Conservation (phyloP, 2,113 vertebrate species). For the Nesoenas mayeri region DNA sequence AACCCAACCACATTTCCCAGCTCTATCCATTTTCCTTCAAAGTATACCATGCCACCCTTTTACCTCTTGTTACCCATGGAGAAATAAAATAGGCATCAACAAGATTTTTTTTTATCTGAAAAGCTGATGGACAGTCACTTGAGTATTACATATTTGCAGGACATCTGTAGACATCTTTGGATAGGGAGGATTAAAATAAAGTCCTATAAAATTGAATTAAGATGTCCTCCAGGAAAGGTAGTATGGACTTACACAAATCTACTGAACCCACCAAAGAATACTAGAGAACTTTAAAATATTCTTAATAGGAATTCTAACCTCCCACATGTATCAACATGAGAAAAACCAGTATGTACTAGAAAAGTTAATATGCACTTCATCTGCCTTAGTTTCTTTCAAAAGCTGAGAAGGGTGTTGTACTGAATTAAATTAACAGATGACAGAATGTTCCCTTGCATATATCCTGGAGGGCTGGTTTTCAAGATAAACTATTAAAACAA, state of each 20-base stretch:
- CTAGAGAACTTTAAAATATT: neutral
- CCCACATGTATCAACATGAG: conserved; percentile 24
- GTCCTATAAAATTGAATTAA: neutral
- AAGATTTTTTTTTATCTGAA: neutral
- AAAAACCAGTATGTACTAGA: conserved; percentile 5
- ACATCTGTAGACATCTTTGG: neutral
- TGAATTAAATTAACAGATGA: neutral
- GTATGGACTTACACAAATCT: neutral
- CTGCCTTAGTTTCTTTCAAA: neutral
- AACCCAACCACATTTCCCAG: neutral
- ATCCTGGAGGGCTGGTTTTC: neutral
- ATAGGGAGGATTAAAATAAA: neutral
- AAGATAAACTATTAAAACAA: neutral
- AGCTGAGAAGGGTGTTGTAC: neutral
- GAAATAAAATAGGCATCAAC: neutral
- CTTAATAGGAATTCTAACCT: neutral
- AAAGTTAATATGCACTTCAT: neutral
- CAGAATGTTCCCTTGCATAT: neutral
- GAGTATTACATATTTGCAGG: neutral
- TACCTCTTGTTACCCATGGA: neutral
- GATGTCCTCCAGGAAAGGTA: neutral
- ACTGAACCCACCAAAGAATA: neutral
- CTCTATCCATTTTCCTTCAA: neutral
- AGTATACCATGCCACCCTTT: neutral
- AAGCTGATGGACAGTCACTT: neutral